These are phyloP conservation scores for Standfussiana lucernea DNA, from an alignment of 2,888 invertebrate genomes.

Conservation along the genomic window DNA sequence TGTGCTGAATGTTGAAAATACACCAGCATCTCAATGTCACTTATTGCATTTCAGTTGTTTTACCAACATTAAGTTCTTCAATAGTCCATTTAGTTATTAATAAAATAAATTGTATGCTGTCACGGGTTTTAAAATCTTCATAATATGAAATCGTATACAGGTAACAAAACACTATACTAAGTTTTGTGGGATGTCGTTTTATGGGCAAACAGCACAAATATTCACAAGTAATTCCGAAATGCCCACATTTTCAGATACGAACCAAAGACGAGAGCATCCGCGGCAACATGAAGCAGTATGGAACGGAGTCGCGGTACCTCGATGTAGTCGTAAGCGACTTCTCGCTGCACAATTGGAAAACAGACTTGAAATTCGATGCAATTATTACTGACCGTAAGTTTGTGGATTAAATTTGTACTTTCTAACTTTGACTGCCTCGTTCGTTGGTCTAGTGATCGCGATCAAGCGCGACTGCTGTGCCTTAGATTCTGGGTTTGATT, in stretches of 20 bases:
- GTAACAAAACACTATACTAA: not conserved
- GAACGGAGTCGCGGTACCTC: slow-evolving; percentile 93
- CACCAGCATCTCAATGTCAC: not conserved
- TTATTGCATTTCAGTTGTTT: not conserved
- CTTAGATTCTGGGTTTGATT: too few species aligned
- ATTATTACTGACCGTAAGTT: slow-evolving; percentile 98
- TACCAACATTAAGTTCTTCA: not conserved
- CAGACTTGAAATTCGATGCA: slow-evolving; percentile 94
- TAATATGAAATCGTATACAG: too few species aligned
- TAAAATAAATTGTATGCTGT: not conserved
- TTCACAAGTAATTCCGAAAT: not conserved
- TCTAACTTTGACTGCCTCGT: too few species aligned
- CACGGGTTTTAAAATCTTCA: not conserved
- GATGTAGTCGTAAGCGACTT: slow-evolving; percentile 98
- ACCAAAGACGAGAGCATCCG: slow-evolving; percentile 96
- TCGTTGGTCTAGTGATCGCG: too few species aligned
- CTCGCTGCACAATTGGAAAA: slow-evolving; percentile 95
- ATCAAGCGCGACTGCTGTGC: too few species aligned
- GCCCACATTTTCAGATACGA: slow-evolving; percentile 86
- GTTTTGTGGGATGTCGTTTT: not conserved
- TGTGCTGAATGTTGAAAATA: not conserved
- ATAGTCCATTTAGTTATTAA: not conserved
- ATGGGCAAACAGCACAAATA: not conserved
- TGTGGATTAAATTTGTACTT: too few species aligned
- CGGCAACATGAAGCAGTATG: slow-evolving; percentile 97